Evolutionary conservation across 37 sponge, comb jelly and placozoan genomes (phyloP).

Genomic region (Spongilla lacustris): DNA sequence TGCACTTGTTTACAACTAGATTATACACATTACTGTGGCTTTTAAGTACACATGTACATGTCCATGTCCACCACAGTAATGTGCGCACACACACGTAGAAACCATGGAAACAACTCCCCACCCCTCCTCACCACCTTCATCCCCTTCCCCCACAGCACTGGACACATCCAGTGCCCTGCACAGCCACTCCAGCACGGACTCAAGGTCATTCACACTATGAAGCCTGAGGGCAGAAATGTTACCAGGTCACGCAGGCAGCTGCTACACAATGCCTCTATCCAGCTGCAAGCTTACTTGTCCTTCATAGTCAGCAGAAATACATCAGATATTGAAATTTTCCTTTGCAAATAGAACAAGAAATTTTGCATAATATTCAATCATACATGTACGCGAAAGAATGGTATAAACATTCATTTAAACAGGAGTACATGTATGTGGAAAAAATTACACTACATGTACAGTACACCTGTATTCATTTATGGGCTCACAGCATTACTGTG

Average conservation of each 20-base stretch:
- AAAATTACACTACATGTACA: no score
- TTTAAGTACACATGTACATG: no score
- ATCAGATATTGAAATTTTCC: background rate
- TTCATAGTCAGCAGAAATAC: background rate
- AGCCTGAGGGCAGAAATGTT: background rate
- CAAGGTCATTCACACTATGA: background rate
- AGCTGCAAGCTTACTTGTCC: background rate
- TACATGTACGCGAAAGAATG: background rate
- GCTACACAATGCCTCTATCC: background rate
- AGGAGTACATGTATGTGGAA: no score
- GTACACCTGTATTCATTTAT: no score
- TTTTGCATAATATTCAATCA: background rate
- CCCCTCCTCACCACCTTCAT: background rate
- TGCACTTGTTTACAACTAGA: no score
- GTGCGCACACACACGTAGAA: no score
- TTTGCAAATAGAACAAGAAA: background rate
- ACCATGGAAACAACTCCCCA: no score
- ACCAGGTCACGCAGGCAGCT: background rate
- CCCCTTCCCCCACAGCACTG: background rate
- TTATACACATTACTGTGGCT: no score
- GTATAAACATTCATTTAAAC: background rate
- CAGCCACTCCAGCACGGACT: slow-evolving; percentile 5
- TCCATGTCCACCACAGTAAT: no score
- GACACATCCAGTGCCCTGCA: background rate
- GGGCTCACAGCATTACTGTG: no score